Base-by-base conservation (phyloP, 2,113 vertebrate species). In the Ranitomeya variabilis region DNA sequence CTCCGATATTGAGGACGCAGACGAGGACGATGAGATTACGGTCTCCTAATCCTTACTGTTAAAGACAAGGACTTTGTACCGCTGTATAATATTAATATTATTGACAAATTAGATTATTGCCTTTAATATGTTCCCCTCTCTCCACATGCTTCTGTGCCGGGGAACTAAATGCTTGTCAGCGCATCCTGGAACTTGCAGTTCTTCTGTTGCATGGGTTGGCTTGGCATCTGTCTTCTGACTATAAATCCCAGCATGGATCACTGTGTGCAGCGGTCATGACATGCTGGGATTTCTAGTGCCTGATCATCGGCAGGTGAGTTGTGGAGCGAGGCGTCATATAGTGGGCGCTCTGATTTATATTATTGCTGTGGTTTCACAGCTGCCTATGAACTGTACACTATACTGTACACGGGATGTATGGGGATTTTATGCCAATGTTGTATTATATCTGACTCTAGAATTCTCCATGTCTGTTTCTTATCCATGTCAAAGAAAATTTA, bases 11-110 rank as follows among this genome's bases (percentile, higher is more conserved):
- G 73, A 96, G 0, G 95, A 95, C 0, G 94, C 80, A 95, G 80
- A 96, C 37, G 95, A 97, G 13, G 94, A 96, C 2, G 96, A 97
- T 90, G 97, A 99, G 90, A 99, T 99, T 92, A 98, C 95, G 0
- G 97, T 99, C 71, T 98, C 97, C 13, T 99, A 99, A 62, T 8
- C 74, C 45, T 59, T 62, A 15, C 84, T 23, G 54, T 83, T 37
- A 66, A 0, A 45, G 73, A 80, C 80, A 66, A 92, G 82, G 90
- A 91, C 89, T 89, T 73, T 92, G 88, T 84, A 88, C 90, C 91
- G 76, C 87, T 93, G 91, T 92, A 92, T 90, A 91, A 90, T 55
- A 86, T 31, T 87, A 74, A 86, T 87, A 71, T 85, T 73, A 89
- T 89, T 79, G 64, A 83, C 92, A 94, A 90, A 92, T 91, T 90